Evolutionary conservation across 2,113 vertebrate species (phyloP), one percentile per base, ranked within the genome.

Genomic region (Erythrocercus mccallii): DNA sequence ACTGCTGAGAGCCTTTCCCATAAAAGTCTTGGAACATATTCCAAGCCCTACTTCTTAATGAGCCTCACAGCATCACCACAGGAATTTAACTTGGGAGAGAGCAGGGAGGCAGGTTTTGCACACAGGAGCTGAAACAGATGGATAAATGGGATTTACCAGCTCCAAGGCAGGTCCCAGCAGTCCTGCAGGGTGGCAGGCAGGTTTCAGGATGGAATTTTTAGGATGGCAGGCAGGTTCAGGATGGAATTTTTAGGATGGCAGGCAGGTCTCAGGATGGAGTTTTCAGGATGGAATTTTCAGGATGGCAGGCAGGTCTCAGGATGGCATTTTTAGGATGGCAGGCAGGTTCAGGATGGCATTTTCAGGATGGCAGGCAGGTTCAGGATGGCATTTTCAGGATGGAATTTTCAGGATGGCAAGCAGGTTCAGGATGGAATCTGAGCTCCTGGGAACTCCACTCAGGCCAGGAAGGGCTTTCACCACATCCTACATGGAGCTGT

Each of bases 401-500:
- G 37, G 15, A 4, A 62, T 37, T 28, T 12, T 37, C 35, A 64
- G 14, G 40, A 23, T 45, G 8, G 9, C 19, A 45, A 18, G 44
- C 44, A 20, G 44, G 44, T 45, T 33, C 40, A 45, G 11, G 22
- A 18, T n/a, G 64, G 22, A 14, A 35, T 53, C 12, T 15, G 20
- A 48, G 35, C 19, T 60, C 50, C 57, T 38, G 50, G 27, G 20
- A 19, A 8, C 47, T 66, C 31, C 25, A 10, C 27, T 31, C 42
- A n/a, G 56, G 38, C 40, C 61, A 69, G 27, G 77, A 83, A 64
- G 25, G 30, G 10, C 24, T 48, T 25, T 50, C 10, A 11, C 12
- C 24, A 27, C 0, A 0, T 15, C 22, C 65, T 10, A 5, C 33
- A 4, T 1, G 10, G 53, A 74, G 33, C 35, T 37, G 27, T 28